Percentiles rank a stretch among this genome's conserved stretches.
Evolutionary conservation across 2,888 invertebrate species (phyloP).

Genomic region (Exephanes ischioxanthus): DNA sequence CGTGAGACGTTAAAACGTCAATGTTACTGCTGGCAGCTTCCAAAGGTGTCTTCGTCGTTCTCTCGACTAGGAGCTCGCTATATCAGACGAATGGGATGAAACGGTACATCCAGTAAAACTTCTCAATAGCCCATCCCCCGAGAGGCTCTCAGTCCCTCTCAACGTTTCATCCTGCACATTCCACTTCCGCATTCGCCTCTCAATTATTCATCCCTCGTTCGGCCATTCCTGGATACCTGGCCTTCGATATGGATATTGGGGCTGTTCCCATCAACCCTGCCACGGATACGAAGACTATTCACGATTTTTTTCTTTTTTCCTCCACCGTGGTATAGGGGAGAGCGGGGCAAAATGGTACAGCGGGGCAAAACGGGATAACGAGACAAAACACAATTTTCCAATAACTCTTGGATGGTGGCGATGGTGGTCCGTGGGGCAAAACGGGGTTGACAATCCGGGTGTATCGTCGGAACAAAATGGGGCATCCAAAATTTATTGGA

Average conservation of each 20-base stretch:
- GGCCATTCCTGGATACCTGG: background rate
- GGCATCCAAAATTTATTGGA: too few relatives aligned
- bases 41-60: background rate
- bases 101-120: background rate
- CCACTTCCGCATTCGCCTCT: background rate
- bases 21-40: background rate
- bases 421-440: too few relatives aligned
- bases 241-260: background rate
- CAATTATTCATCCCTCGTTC: background rate
- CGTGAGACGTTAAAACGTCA: background rate
- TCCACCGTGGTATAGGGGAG: background rate
- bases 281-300: background rate
- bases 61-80: background rate
- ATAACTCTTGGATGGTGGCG: too few relatives aligned
- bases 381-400: too few relatives aligned
- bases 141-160: background rate
- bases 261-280: background rate
- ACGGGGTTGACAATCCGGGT: too few relatives aligned
- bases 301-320: background rate
- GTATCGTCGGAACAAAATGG: too few relatives aligned
- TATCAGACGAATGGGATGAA: background rate
- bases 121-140: background rate
- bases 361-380: too few relatives aligned
- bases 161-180: background rate
- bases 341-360: too few relatives aligned